A percentile compares a stretch with the other conserved stretches of the same genome.
phyloP scores from a whole-genome alignment of 2,888 invertebrate genomes.

The Formica aserva region DNA sequence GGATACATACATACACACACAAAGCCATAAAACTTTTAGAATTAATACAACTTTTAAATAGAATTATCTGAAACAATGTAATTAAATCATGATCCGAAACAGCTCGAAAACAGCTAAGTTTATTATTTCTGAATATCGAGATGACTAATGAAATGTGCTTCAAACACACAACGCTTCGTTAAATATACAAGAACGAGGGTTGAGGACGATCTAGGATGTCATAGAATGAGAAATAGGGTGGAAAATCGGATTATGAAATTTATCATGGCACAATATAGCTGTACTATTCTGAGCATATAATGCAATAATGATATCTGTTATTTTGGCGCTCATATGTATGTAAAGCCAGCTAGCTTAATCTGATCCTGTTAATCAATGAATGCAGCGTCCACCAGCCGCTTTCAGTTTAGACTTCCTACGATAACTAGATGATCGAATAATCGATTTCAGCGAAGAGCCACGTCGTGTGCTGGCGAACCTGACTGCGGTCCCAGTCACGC shows the following conservation, averaged over 20 bases:
- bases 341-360: slow-evolving; percentile 13
- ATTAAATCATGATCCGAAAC: background rate
- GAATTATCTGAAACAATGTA: background rate
- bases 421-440: background rate
- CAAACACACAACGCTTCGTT: background rate
- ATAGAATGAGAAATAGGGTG: background rate
- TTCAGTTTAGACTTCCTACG: background rate
- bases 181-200: background rate
- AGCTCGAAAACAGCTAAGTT: background rate
- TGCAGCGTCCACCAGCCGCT: background rate
- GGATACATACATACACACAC: background rate
- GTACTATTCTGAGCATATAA: background rate
- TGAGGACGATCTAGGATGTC: background rate
- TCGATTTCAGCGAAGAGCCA: slow-evolving; percentile 7
- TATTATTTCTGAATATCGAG: background rate
- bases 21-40: slow-evolving; percentile 2
- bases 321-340: background rate
- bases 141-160: background rate
- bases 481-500: background rate
- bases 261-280: background rate
- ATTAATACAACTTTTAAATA: background rate
- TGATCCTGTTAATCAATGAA: slow-evolving; percentile 8
- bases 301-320: background rate
- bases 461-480: background rate
- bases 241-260: background rate